Conservation (phyloP, 2,797 vertebrate genomes). For the Yasuhikotakia modesta region DNA sequence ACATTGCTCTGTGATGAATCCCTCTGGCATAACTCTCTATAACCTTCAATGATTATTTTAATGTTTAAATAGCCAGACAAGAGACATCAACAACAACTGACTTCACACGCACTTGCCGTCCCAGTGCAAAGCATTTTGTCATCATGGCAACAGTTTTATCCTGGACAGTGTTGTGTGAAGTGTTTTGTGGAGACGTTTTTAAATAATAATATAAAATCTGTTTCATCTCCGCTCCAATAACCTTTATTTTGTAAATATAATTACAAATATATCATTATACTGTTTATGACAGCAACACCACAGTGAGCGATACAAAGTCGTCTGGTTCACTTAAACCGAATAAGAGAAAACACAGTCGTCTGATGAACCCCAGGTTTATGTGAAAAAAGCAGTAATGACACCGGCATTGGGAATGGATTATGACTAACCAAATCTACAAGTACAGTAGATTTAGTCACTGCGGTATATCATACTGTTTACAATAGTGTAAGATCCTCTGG, state of each 20-base stretch:
- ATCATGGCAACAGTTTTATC: background rate
- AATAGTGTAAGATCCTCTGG: slow-evolving; percentile 12
- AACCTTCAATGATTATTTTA: background rate
- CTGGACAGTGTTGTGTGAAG: background rate
- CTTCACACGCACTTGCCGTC: slow-evolving; percentile 2
- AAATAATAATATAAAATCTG: background rate
- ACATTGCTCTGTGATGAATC: background rate
- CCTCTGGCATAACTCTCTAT: background rate
- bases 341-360: background rate
- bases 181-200: slow-evolving; percentile 8
- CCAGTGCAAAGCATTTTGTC: background rate
- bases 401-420: slow-evolving; percentile 15
- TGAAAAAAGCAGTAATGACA: background rate
- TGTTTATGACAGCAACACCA: background rate
- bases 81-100: slow-evolving; percentile 14
- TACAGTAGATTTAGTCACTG: slow-evolving; percentile 9
- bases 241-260: background rate
- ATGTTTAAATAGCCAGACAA: slow-evolving; percentile 34
- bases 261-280: background rate
- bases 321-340: background rate
- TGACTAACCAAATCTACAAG: slow-evolving; percentile 19
- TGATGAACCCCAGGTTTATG: slow-evolving; percentile 21
- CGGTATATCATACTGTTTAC: slow-evolving; percentile 38
- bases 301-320: background rate
- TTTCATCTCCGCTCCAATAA: background rate